Conservation (phyloP, 2,888 invertebrate genomes). For the Drosophila parthenogenetica region DNA sequence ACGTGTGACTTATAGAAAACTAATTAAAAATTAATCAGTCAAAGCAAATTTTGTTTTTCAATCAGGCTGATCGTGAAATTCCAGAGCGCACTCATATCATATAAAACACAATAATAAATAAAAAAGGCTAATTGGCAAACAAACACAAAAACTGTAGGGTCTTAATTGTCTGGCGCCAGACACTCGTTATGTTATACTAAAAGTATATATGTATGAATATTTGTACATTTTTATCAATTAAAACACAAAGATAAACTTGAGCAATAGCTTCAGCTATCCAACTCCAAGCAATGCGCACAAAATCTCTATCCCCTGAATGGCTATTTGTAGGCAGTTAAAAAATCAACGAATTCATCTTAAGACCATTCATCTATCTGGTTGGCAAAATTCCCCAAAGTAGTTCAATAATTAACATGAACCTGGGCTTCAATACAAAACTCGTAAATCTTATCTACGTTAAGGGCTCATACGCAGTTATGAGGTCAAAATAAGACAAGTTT, state of each 20-base stretch:
- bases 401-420: slow-evolving; percentile 14
- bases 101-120: slow-evolving; percentile 38
- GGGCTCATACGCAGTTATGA: too few species aligned
- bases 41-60: slow-evolving; percentile 19
- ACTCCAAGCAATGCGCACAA: slow-evolving; percentile 30
- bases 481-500: too few species aligned
- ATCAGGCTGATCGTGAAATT: slow-evolving; percentile 28
- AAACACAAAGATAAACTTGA: slow-evolving; percentile 25
- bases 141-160: slow-evolving; percentile 53
- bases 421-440: slow-evolving; percentile 3
- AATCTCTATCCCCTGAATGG: slow-evolving; percentile 58
- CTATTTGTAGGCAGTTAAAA: slow-evolving; percentile 65
- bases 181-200: slow-evolving; percentile 44
- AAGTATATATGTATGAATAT: slow-evolving; percentile 1
- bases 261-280: slow-evolving; percentile 33
- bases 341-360: slow-evolving; percentile 45
- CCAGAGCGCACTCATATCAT: slow-evolving; percentile 24
- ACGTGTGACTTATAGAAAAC: slow-evolving; percentile 18
- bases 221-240: slow-evolving; percentile 27
- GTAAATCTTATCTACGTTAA: slow-evolving; percentile 13
- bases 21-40: slow-evolving; percentile 19
- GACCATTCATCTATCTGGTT: slow-evolving; percentile 50
- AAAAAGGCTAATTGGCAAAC: slow-evolving; percentile 61
- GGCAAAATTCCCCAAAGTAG: slow-evolving; percentile 20
- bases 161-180: slow-evolving; percentile 72